Conservation (phyloP, 2,113 vertebrate species). For the Bufo gargarizans region DNA sequence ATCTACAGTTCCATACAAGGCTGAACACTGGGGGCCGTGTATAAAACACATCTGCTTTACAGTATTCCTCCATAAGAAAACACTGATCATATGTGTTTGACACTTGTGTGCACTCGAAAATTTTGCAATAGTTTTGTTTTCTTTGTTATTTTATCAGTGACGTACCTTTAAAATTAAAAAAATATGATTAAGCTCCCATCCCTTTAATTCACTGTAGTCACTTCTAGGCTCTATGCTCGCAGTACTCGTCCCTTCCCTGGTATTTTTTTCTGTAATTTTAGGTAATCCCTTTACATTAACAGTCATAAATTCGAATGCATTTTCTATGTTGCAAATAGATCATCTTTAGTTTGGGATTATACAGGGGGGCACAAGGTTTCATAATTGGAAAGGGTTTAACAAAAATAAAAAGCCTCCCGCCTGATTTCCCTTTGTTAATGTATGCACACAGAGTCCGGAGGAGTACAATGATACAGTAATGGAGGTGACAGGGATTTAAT, state of each 20-base stretch:
- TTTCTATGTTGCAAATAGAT: neutral
- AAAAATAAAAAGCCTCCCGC: neutral
- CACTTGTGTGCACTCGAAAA: neutral
- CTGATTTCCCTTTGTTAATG: conserved; percentile 59
- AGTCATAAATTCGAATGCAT: neutral
- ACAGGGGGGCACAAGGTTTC: neutral
- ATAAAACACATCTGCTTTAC: neutral
- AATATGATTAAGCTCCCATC: too few species aligned
- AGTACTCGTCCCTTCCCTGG: too few species aligned
- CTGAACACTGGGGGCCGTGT: neutral
- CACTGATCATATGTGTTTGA: neutral
- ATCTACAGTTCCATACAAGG: neutral
- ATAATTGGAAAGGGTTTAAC: neutral
- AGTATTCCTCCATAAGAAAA: neutral
- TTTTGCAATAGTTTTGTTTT: neutral
- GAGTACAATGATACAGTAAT: conserved; percentile 79
- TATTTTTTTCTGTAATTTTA: too few species aligned
- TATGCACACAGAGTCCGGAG: conserved; percentile 66
- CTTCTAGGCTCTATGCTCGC: too few species aligned
- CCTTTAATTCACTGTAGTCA: too few species aligned
- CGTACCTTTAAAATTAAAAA: neutral
- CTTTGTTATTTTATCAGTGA: neutral
- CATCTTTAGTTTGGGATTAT: neutral
- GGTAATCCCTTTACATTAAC: too few species aligned
- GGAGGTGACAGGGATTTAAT: conserved; percentile 85